These are phyloP conservation scores for Oscarella lobularis DNA, from an alignment of 37 sponge, comb jelly and placozoan genomes.

Conservation along the genomic window DNA sequence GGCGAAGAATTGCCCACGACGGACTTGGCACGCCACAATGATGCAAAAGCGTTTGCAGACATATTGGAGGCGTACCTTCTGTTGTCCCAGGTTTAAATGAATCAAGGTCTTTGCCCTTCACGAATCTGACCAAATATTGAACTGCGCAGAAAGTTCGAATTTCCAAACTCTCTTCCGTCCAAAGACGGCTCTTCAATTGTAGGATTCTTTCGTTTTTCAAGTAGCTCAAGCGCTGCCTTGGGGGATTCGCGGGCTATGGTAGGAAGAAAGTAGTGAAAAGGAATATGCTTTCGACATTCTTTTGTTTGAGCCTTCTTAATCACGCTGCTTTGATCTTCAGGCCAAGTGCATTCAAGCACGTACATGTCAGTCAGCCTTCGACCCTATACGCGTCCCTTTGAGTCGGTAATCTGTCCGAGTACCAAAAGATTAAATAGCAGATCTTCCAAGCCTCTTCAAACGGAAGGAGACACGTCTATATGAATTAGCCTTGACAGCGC, in stretches of 20 bases:
- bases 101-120: neutral
- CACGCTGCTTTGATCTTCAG: neutral
- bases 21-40: neutral
- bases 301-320: neutral
- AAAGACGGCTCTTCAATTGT: too few species aligned
- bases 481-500: neutral
- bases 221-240: too few species aligned
- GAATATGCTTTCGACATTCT: neutral
- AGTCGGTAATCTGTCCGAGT: neutral
- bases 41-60: neutral
- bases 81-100: neutral
- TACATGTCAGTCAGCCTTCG: neutral
- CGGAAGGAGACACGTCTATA: neutral
- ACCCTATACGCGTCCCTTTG: neutral
- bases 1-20: neutral
- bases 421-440: neutral
- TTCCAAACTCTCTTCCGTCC: too few species aligned
- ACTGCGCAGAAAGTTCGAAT: neutral
- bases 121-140: neutral
- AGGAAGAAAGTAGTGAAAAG: neutral
- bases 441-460: neutral
- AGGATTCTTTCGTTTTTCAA: neutral
- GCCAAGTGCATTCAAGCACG: neutral
- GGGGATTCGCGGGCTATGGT: neutral
- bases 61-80: neutral